Conservation (phyloP, 2,113 vertebrate species). For the Phalacrocorax brasilianus region DNA sequence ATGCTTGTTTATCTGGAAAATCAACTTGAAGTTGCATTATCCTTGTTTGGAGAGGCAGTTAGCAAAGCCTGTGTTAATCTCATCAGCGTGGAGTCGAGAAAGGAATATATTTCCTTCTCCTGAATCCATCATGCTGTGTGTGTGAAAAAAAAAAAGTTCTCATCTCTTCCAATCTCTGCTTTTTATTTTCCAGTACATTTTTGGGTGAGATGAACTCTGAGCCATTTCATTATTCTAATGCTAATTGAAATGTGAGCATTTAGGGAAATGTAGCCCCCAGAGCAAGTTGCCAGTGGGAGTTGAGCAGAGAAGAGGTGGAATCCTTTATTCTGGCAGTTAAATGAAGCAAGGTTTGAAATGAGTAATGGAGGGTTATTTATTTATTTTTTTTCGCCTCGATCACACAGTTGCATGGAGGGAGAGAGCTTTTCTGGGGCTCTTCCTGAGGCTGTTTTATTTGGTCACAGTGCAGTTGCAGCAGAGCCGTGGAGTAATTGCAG, state of each 20-base stretch:
- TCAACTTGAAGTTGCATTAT: conserved; percentile 62
- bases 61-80: conserved; percentile 50
- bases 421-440: not conserved
- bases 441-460: not conserved
- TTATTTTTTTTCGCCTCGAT: not conserved
- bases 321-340: conserved; percentile 42
- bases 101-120: not conserved
- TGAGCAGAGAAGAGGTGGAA: conserved; percentile 48
- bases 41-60: conserved; percentile 57
- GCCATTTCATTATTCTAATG: conserved; percentile 46
- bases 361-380: conserved; percentile 38
- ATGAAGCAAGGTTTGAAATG: conserved; percentile 52
- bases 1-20: conserved; percentile 69
- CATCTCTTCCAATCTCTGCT: conserved; percentile 19
- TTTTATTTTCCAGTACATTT: conserved; percentile 56
- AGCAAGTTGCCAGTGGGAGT: conserved; percentile 60
- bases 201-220: conserved; percentile 37
- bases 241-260: conserved; percentile 52
- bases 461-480: conserved; percentile 35
- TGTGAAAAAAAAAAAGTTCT: not conserved
- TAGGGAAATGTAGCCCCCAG: conserved; percentile 43
- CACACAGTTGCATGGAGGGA: not conserved
- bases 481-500: conserved; percentile 50
- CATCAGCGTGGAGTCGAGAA: conserved; percentile 37
- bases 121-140: not conserved